Percentiles rank a stretch among this genome's conserved stretches.
Evolutionary conservation across 37 sponge, comb jelly and placozoan species (phyloP).

Genomic region (Eunapius fragilis): DNA sequence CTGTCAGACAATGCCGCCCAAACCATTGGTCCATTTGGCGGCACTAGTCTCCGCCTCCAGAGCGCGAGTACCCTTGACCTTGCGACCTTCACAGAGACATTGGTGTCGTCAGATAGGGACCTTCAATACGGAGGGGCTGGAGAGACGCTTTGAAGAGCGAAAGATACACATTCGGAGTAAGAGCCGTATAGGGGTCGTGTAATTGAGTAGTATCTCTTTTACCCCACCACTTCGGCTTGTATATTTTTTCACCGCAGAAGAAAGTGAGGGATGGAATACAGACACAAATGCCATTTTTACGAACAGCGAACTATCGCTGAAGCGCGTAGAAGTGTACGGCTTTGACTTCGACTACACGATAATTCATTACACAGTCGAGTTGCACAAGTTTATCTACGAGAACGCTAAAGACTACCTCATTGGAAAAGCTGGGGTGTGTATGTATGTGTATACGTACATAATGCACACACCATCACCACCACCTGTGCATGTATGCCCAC

Average conservation of each 20-base stretch:
- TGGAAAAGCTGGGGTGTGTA: slow-evolving; percentile 61
- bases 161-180: background rate
- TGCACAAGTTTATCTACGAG: slow-evolving; percentile 82
- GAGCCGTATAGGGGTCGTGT: background rate
- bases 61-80: background rate
- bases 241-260: background rate
- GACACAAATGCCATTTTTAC: slow-evolving; percentile 74
- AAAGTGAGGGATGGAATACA: background rate
- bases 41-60: background rate
- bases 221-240: background rate
- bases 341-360: slow-evolving; percentile 99
- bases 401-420: slow-evolving; percentile 75
- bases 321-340: slow-evolving; percentile 89
- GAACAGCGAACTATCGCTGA: slow-evolving; percentile 88
- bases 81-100: background rate
- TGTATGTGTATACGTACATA: background rate
- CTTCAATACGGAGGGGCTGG: background rate
- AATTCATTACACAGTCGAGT: slow-evolving; percentile 78
- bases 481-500: background rate
- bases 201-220: background rate
- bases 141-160: background rate
- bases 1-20: background rate
- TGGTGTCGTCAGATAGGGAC: background rate
- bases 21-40: background rate
- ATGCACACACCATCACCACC: background rate